Conservation (phyloP, 2,888 invertebrate species). For the Globia sparganii region DNA sequence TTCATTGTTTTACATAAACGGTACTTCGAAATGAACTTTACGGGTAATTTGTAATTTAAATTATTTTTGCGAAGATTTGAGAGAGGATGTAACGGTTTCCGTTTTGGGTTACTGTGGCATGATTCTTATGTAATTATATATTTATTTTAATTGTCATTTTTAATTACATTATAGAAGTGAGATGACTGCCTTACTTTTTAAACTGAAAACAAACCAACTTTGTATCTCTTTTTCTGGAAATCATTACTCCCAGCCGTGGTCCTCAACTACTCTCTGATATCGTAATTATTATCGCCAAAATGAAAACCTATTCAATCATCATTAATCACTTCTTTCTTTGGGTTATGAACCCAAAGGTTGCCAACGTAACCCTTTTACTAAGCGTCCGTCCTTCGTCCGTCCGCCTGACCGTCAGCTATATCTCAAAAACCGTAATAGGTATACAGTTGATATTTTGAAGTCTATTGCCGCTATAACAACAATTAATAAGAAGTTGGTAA, state of each 20-base stretch:
- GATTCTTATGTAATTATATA: slow-evolving; percentile 18
- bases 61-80: slow-evolving; percentile 39
- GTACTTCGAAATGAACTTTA: slow-evolving; percentile 57
- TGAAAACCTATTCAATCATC: background rate
- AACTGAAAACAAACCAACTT: background rate
- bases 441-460: no score
- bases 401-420: no score
- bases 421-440: no score
- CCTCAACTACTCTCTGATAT: background rate
- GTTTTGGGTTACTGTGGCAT: slow-evolving; percentile 28
- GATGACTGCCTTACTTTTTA: background rate
- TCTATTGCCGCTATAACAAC: no score
- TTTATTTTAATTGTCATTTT: background rate
- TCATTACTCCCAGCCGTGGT: background rate
- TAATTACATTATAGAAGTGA: background rate
- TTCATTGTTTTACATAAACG: slow-evolving; percentile 63
- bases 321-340: background rate
- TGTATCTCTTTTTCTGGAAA: background rate
- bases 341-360: no score
- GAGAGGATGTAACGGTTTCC: slow-evolving; percentile 39
- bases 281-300: background rate
- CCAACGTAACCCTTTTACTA: no score
- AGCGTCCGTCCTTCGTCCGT: no score
- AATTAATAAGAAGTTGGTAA: no score
- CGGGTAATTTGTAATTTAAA: slow-evolving; percentile 46